These are phyloP conservation scores for Podotricha telesiphe DNA, from an alignment of 2,888 invertebrate genomes.

Conservation along the genomic window DNA sequence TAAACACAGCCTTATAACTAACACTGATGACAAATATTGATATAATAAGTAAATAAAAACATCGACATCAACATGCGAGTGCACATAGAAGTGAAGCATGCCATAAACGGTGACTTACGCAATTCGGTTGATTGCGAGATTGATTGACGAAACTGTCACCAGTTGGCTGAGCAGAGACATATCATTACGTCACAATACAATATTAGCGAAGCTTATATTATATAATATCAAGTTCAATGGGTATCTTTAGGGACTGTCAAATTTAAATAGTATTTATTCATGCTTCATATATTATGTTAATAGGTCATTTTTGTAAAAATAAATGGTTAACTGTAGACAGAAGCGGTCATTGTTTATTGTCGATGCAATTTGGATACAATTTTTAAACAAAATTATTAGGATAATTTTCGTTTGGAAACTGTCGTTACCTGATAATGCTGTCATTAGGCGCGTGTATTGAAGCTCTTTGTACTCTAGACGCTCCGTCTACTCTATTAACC, in stretches of 20 bases:
- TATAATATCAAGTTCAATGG: slow-evolving; percentile 20
- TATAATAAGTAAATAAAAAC: slow-evolving; percentile 51
- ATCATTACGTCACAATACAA: slow-evolving; percentile 78
- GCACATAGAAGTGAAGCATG: slow-evolving; percentile 51
- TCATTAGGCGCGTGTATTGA: slow-evolving; percentile 88
- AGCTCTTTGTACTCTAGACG: slow-evolving; percentile 81
- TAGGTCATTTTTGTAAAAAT: slow-evolving; percentile 39
- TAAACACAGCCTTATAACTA: slow-evolving; percentile 51
- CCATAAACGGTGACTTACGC: slow-evolving; percentile 88
- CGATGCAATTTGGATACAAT: slow-evolving; percentile 31
- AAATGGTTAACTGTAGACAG: slow-evolving; percentile 45
- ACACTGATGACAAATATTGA: slow-evolving; percentile 41
- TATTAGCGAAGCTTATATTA: slow-evolving; percentile 66
- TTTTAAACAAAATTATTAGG: slow-evolving; percentile 49
- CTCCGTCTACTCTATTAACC: slow-evolving; percentile 84
- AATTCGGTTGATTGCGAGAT: slow-evolving; percentile 95
- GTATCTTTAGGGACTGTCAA: slow-evolving; percentile 21
- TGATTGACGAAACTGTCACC: slow-evolving; percentile 95
- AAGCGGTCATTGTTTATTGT: slow-evolving; percentile 43
- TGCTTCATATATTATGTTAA: slow-evolving; percentile 40
- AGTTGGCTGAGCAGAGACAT: slow-evolving; percentile 91
- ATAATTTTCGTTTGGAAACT: neutral
- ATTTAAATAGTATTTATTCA: slow-evolving; percentile 28
- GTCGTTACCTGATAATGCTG: slow-evolving; percentile 85
- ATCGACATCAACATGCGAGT: slow-evolving; percentile 66